Evolutionary conservation across 2,888 invertebrate genomes (phyloP), one percentile per base, ranked within the genome.

Genomic region (Drosophila demipolita): DNA sequence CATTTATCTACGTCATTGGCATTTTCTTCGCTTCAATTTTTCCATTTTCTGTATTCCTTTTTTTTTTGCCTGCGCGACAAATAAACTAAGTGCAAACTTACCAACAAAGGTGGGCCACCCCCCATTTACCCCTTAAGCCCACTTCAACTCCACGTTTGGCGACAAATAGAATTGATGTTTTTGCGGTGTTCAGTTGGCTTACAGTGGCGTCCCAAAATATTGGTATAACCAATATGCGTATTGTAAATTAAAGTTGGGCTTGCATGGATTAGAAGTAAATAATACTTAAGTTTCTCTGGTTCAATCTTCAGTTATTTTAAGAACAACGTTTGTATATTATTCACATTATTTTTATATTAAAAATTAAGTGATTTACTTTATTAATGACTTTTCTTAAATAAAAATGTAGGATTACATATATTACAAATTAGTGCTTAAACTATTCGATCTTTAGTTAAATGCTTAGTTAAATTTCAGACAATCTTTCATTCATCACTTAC

Each of bases 1-100:
- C 85, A 86, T 86, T 86, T 86, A 87, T 86, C 89, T 72, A 82
- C 78, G 87, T 86, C 85, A 87, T 82, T 89, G 82, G 74, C 80
- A 66, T 84, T 87, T 89, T 87, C 85, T 87, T 89, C 78, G 82
- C 85, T 84, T 87, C 89, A 76, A 29, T 29, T 29, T 89, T 86
- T 89, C 82, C 82, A 89, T 89, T 88, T 89, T 75, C 77, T 61
- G 48, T 74, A 48, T 66, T 66, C 15, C 33, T 20, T 52, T 78
- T 63, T 58, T 35, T 38, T 45, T 49, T 54, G 12, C 40, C 54
- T 49, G 42, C 61, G 57, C 80, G 53, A 65, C 78, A 84, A 85
- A 85, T 85, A 89, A 89, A 89, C 85, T 85, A 85, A 85, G 85
- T 85, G 85, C 87, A 87, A 85, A 89, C 85, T 73, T 80, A 66